Evolutionary conservation across 2,888 invertebrate genomes (phyloP), one percentile per base, ranked within the genome.

Genomic region (Lithophane leautieri): DNA sequence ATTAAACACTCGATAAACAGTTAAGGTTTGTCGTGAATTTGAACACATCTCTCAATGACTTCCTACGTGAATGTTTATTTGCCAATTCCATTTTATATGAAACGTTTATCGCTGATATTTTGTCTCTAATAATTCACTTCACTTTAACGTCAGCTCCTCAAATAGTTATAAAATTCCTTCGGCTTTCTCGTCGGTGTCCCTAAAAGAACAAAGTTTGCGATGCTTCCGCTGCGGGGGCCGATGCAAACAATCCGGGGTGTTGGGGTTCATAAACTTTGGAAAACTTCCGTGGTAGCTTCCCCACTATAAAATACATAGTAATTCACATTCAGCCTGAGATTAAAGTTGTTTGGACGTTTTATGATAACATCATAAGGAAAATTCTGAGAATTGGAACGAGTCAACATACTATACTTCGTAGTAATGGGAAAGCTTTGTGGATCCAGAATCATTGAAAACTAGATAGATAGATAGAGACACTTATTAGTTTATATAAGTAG

Each of bases 181-280:
- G 84, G 83, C 84, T 82, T 88, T 89, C 88, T 90, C 90, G 86
- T 87, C 84, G 80, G 82, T 87, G 88, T 90, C 88, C 87, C 91
- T 91, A 82, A 90, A 93, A 93, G 91, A 90, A 88, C 85, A 91
- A 94, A 94, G 92, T 94, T 94, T 92, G 86, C 86, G 85, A 88
- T 88, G 89, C 91, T 92, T 92, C 91, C 91, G 90, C 84, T 88
- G 81, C 81, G 82, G 86, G 87, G 89, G 82, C 88, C 90, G 90
- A 89, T 91, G 90, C 92, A 92, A 94, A 93, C 94, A 94, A 93
- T 93, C 89, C 91, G 89, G 89, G 90, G 90, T 90, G 91, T 91
- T 82, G 88, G 87, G 91, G 87, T 92, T 92, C 92, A 92, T 92
- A 93, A 91, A 94, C 92, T 94, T 92, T 70, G 78, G 79, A 84